Conservation (phyloP, 1,140 invertebrate genomes). For the Neotoxoptera formosana region DNA sequence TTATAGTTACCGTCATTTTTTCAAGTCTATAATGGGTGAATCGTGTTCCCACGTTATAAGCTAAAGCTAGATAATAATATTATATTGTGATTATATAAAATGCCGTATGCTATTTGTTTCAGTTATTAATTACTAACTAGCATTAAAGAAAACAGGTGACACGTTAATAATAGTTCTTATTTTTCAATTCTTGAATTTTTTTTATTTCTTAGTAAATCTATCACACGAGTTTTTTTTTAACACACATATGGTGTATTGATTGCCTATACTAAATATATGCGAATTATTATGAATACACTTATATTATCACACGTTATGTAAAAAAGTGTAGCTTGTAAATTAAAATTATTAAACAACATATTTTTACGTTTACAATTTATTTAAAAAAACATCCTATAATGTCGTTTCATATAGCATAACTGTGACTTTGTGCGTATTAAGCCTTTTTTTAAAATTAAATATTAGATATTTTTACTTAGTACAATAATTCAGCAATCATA, state of each 20-base stretch:
- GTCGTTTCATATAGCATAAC: not conserved
- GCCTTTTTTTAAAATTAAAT: not conserved
- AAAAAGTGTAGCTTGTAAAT: not conserved
- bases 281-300: not conserved
- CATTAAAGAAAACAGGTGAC: not conserved
- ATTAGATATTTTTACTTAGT: not conserved
- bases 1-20: not conserved
- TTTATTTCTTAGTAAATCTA: not conserved
- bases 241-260: not conserved
- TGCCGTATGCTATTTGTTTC: not conserved
- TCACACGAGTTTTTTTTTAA: not conserved
- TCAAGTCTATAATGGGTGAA: not conserved
- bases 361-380: not conserved
- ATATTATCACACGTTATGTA: not conserved
- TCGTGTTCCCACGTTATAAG: not conserved
- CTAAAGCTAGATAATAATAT: not conserved
- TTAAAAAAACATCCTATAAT: not conserved
- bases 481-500: not conserved
- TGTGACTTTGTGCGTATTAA: not conserved
- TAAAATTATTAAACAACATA: not conserved
- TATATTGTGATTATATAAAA: not conserved
- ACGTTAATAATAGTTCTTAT: not conserved
- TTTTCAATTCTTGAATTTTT: not conserved
- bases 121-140: not conserved
- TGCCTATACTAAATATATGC: not conserved